These are phyloP conservation scores for Esox niger DNA, from an alignment of 2,113 vertebrate species.

Conservation along the genomic window DNA sequence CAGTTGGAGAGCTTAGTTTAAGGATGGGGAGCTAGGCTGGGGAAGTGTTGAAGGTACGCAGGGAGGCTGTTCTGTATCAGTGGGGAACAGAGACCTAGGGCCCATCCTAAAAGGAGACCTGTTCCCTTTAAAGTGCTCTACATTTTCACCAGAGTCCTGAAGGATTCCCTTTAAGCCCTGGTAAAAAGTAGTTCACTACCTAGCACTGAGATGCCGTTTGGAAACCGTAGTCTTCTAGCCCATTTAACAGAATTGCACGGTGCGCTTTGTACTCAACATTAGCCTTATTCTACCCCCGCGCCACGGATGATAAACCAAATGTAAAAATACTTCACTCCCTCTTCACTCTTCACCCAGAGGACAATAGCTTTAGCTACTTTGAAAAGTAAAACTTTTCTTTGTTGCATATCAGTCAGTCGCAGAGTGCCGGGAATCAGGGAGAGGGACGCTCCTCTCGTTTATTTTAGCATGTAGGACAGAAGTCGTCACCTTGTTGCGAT, in stretches of 20 bases:
- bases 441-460: conserved; percentile 37
- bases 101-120: no score
- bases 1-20: conserved; percentile 46
- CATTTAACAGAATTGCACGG: conserved; percentile 57
- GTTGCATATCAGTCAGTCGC: not conserved
- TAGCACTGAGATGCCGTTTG: no score
- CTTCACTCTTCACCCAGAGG: conserved; percentile 15
- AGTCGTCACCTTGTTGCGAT: conserved; percentile 54
- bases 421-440: conserved; percentile 11
- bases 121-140: no score
- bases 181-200: no score
- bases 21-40: conserved; percentile 30
- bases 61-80: conserved; percentile 49
- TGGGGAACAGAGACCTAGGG: conserved; percentile 43
- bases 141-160: no score
- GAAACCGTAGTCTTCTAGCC: conserved; percentile 12
- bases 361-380: conserved; percentile 41
- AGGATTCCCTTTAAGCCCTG: no score
- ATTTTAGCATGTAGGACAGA: conserved; percentile 69
- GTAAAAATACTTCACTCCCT: conserved; percentile 42
- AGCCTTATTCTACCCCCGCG: conserved; percentile 41
- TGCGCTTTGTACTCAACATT: conserved; percentile 55
- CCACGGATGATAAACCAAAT: conserved; percentile 56
- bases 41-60: conserved; percentile 53
- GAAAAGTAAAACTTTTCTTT: conserved; percentile 30